Evolutionary conservation across 1,140 invertebrate species (phyloP).

Genomic region (Neomicropteryx cornuta): DNA sequence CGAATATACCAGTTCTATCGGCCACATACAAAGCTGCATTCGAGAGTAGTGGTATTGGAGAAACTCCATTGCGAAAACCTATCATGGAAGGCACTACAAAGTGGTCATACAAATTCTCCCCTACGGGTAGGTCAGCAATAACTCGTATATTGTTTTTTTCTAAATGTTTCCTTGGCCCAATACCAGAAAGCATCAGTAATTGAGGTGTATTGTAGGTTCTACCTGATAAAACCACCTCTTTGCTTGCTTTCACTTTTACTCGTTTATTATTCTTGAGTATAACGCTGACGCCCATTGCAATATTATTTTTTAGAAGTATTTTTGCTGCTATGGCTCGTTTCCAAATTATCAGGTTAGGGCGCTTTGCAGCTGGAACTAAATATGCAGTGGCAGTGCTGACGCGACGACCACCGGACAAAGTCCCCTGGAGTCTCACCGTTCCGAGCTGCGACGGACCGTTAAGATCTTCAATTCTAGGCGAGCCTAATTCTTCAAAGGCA

Average conservation of each 20-base stretch:
- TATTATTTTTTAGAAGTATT: conserved; percentile 20
- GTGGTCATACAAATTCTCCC: conserved; percentile 56
- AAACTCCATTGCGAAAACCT: conserved; percentile 11
- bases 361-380: conserved; percentile 36
- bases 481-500: too few species aligned
- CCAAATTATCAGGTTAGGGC: conserved; percentile 55
- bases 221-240: conserved; percentile 57
- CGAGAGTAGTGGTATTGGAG: conserved; percentile 13
- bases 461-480: conserved; percentile 20
- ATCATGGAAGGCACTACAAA: conserved; percentile 21
- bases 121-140: conserved; percentile 46
- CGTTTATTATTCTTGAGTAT: conserved; percentile 39
- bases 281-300: conserved; percentile 28
- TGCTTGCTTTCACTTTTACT: conserved; percentile 35
- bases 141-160: conserved; percentile 45
- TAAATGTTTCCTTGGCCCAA: conserved; percentile 58
- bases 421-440: conserved; percentile 23
- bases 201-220: conserved; percentile 59
- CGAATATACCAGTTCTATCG: conserved; percentile 15
- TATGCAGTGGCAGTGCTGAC: conserved; percentile 49
- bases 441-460: conserved; percentile 26
- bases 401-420: conserved; percentile 40
- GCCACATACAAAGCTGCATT: conserved; percentile 17
- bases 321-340: conserved; percentile 43
- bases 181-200: conserved; percentile 61